These are phyloP conservation scores for Anguilla obscura DNA, from an alignment of 2,797 vertebrate genomes.

Conservation along the genomic window DNA sequence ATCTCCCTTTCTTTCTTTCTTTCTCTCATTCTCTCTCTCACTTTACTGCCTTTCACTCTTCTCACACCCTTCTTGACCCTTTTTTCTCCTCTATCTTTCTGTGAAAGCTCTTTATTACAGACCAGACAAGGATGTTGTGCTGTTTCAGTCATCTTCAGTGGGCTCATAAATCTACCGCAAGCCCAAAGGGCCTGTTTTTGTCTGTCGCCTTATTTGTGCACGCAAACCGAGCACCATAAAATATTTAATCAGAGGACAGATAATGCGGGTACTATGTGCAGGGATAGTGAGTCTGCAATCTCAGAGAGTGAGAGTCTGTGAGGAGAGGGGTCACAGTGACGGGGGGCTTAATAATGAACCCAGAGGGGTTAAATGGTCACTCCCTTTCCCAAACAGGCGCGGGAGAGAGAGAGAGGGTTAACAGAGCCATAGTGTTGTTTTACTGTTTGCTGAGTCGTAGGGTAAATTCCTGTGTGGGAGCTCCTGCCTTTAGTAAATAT, in stretches of 20 bases:
- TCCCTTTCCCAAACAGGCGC: background rate
- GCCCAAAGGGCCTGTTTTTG: background rate
- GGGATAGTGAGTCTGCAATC: background rate
- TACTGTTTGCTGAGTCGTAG: conserved; percentile 55
- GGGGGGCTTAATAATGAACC: background rate
- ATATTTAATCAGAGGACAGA: background rate
- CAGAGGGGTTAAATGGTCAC: conserved; percentile 19
- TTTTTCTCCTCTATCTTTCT: background rate
- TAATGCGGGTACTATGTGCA: background rate
- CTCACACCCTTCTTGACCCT: background rate
- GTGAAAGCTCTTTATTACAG: background rate
- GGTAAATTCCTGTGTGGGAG: conserved; percentile 48
- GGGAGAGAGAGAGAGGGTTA: conserved; percentile 23
- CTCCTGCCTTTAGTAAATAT: conserved; percentile 71
- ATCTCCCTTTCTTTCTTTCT: background rate
- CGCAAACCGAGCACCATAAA: background rate
- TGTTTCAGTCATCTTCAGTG: background rate
- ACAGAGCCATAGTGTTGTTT: conserved; percentile 32
- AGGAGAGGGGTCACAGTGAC: background rate
- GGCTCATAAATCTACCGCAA: background rate
- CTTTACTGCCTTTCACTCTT: conserved; percentile 3
- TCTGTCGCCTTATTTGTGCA: background rate
- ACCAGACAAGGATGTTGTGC: conserved; percentile 4
- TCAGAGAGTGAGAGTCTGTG: background rate
- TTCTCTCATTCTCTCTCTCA: background rate